Base-by-base conservation (phyloP, 2,888 invertebrate species). In the Drosophila pegasa region DNA sequence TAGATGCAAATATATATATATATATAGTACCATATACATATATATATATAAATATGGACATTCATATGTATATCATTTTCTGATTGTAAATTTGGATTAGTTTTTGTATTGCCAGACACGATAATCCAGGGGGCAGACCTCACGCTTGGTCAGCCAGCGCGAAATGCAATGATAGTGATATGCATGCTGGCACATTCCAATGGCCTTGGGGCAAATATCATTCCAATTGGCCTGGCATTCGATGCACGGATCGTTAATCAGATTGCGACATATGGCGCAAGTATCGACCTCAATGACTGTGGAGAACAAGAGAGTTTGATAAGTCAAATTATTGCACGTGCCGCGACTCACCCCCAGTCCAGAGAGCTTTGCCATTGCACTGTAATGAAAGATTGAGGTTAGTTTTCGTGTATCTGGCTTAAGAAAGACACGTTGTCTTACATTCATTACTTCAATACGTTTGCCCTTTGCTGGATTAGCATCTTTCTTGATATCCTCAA, bases 241-340 rank as follows among this genome's bases (percentile, higher is more conserved):
- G 4, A 48, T 64, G 65, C 67, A 67, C 1, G 52, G 25, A 5
- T 57, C 52, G 33, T 29, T 25, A 2, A 67, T 16, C 2, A 12
- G 51, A 14, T 57, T 52, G 47, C 57, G 67, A 22, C 67, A 67
- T 16, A 67, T 67, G 57, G 67, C 65, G 40, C 67, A 67, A 9
- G 29, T 57, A 14, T 66, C 43, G 6, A 7, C 29, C 12, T 40
- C n/a, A 3, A 57, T 14, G n/a, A 40, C 56, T 29, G 20, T 22
- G 4, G 10, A 3, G 0, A 6, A 1, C 2, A 25, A 16, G n/a
- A 8, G 0, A 10, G 9, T 29, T 10, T 2, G n/a, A 3, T 10
- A 50, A 6, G 0, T 8, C 10, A 27, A 45, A 8, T 2, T 2
- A 2, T 9, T 27, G 9, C 0, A 0, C 12, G 1, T 16, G 3